These are phyloP conservation scores for Chloebia gouldiae DNA, from an alignment of 2,113 vertebrate genomes.

Conservation along the genomic window DNA sequence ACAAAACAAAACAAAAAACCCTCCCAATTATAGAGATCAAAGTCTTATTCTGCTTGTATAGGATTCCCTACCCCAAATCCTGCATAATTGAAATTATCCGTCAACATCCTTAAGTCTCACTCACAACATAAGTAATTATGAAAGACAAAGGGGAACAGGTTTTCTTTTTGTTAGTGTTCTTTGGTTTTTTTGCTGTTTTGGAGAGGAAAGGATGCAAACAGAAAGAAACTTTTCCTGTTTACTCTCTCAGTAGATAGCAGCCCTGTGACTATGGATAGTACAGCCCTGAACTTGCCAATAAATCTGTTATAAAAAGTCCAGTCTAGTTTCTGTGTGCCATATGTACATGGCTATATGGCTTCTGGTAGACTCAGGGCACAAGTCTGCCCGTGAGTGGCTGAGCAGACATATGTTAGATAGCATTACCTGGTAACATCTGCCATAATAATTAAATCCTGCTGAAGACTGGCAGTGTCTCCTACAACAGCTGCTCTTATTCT, in stretches of 20 bases:
- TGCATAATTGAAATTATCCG: not conserved
- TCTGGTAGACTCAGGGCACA: not conserved
- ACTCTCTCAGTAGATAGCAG: not conserved
- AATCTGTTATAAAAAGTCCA: not conserved
- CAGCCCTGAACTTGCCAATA: not conserved
- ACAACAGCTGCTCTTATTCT: not conserved
- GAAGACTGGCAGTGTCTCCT: not conserved
- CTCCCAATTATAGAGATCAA: not conserved
- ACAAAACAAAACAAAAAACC: not conserved
- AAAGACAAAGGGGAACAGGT: not conserved
- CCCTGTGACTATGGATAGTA: not conserved
- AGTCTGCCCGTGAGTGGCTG: not conserved
- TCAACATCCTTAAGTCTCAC: not conserved
- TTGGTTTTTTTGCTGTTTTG: not conserved
- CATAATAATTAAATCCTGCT: not conserved
- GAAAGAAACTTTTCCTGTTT: not conserved
- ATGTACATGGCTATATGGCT: not conserved
- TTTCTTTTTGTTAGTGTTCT: not conserved
- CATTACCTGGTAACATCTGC: constrained; percentile 16
- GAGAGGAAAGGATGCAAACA: not conserved
- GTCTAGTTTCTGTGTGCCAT: not conserved
- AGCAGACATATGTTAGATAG: not conserved
- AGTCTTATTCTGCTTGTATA: not conserved
- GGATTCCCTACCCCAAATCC: not conserved
- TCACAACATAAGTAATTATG: not conserved